Evolutionary conservation across 1,140 invertebrate genomes (phyloP).

Genomic region (Chironomus striatipennis): DNA sequence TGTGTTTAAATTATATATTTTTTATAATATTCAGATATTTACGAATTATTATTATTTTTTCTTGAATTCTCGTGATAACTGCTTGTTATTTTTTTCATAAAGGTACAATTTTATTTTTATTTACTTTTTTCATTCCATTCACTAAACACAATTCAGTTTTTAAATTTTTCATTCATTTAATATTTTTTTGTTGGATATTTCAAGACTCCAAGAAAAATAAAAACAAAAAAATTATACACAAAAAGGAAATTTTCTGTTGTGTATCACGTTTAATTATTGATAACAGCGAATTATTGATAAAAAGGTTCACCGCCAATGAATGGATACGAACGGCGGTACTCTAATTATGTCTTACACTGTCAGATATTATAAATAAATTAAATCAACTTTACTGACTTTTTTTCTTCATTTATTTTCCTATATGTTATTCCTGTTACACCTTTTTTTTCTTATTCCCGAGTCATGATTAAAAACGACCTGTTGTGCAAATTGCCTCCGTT

Average conservation of each 20-base stretch:
- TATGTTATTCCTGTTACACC: neutral
- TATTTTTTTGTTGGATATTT: no score
- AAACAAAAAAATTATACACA: no score
- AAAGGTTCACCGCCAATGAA: neutral
- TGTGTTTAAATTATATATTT: neutral
- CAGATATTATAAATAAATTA: neutral
- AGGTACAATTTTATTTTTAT: neutral
- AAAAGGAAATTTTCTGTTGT: no score
- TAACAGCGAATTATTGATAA: neutral
- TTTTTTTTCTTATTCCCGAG: neutral
- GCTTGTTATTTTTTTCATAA: neutral
- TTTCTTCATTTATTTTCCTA: neutral
- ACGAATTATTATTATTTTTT: neutral
- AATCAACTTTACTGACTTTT: neutral
- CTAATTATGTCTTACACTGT: neutral
- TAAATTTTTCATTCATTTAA: no score
- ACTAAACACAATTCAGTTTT: neutral
- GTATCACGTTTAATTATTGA: neutral
- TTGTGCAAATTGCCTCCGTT: conserved; percentile 6
- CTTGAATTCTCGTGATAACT: neutral
- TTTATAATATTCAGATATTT: neutral
- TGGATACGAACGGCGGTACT: neutral
- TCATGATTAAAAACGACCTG: conserved; percentile 13
- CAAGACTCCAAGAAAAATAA: no score
- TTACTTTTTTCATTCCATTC: neutral